phyloP scores from a whole-genome alignment of 2,888 invertebrate species.

The Cybosia mesomella region DNA sequence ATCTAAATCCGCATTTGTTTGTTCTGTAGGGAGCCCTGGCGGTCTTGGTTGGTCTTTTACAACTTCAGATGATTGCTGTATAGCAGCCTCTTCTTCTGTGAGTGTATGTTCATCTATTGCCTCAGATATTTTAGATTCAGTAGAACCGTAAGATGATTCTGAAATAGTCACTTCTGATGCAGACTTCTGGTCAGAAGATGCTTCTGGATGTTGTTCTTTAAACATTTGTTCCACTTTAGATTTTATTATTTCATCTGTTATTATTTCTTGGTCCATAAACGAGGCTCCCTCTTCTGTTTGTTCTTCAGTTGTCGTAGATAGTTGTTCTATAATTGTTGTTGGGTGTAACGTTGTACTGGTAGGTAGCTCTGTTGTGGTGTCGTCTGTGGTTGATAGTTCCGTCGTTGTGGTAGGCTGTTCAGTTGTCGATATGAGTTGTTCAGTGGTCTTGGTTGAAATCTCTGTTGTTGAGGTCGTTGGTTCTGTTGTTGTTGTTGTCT shows the following conservation, averaged over 20 bases:
- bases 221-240: not conserved
- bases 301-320: not conserved
- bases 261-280: not conserved
- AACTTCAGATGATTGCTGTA: conserved; percentile 4
- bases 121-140: not conserved
- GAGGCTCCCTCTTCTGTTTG: not conserved
- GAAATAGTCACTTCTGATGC: not conserved
- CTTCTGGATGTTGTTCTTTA: conserved; percentile 7
- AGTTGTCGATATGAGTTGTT: not conserved
- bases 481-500: not conserved
- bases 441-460: not conserved
- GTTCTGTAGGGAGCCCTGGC: conserved; percentile 35
- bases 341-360: conserved; percentile 11
- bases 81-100: not conserved
- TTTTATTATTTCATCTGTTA: not conserved
- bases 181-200: not conserved
- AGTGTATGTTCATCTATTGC: not conserved
- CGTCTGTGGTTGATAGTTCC: conserved; percentile 8
- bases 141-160: not conserved
- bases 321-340: conserved; percentile 6
- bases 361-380: not conserved
- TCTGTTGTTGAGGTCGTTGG: not conserved
- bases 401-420: conserved; percentile 12
- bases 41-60: conserved; percentile 35
- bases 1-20: conserved; percentile 24